Evolutionary conservation across 2,888 invertebrate genomes (phyloP).

Genomic region (Nudaria mundana): DNA sequence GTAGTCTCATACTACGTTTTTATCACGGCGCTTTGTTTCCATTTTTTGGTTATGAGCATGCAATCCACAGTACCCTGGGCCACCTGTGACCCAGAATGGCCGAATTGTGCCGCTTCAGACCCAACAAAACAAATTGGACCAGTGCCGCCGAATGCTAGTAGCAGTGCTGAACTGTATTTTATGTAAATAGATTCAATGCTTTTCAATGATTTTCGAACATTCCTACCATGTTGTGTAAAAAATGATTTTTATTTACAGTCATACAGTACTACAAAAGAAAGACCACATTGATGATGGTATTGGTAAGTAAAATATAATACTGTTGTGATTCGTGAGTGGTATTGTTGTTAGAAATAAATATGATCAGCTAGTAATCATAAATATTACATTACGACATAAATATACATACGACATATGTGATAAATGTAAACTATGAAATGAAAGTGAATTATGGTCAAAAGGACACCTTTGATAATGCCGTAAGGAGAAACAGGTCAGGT

Average conservation of each 20-base stretch:
- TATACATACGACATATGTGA: too few relatives aligned
- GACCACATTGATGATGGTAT: conserved; percentile 66
- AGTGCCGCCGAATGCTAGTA: conserved; percentile 46
- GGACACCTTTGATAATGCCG: too few relatives aligned
- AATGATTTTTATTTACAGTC: conserved; percentile 39
- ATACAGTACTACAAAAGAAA: conserved; percentile 59
- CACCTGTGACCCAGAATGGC: conserved; percentile 82
- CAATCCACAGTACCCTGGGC: conserved; percentile 87
- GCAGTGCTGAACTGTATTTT: conserved; percentile 83
- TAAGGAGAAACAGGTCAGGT: too few relatives aligned
- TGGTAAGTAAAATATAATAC: too few relatives aligned
- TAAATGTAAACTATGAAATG: too few relatives aligned
- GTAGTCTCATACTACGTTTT: conserved; percentile 90
- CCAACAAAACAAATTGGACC: conserved; percentile 31
- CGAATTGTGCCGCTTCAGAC: conserved; percentile 62
- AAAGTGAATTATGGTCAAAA: too few relatives aligned
- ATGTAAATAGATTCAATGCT: conserved; percentile 21
- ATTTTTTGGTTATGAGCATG: conserved; percentile 87
- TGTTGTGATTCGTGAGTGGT: too few relatives aligned
- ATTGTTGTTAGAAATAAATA: too few relatives aligned
- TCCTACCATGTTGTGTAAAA: neutral
- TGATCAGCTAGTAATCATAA: too few relatives aligned
- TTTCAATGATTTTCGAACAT: too few relatives aligned
- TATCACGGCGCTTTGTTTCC: conserved; percentile 86
- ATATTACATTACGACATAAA: too few relatives aligned